Evolutionary conservation across 2,888 invertebrate genomes (phyloP).

Genomic region (Sericinus montela): DNA sequence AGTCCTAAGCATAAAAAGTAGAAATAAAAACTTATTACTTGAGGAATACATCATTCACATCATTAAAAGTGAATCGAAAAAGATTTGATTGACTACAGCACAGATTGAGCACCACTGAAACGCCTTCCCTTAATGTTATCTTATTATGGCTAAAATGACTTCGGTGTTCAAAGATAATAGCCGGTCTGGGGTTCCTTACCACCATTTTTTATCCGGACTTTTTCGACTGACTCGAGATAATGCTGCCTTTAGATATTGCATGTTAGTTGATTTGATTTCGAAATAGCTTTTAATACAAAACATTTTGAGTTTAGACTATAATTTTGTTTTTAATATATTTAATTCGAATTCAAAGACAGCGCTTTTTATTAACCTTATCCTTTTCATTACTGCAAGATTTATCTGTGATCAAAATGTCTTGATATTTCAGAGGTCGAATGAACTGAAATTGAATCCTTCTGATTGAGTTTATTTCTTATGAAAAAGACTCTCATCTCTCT

Average conservation of each 20-base stretch:
- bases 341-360: too few relatives aligned
- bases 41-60: too few relatives aligned
- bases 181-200: slow-evolving; percentile 57
- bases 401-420: too few relatives aligned
- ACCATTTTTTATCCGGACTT: slow-evolving; percentile 56
- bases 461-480: too few relatives aligned
- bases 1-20: too few relatives aligned
- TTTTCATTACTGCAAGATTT: too few relatives aligned
- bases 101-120: slow-evolving; percentile 46
- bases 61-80: too few relatives aligned
- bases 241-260: slow-evolving; percentile 64
- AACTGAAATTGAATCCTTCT: too few relatives aligned
- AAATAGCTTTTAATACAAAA: slow-evolving; percentile 33
- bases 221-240: slow-evolving; percentile 54
- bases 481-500: too few relatives aligned
- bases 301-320: slow-evolving; percentile 23
- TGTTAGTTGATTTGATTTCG: slow-evolving; percentile 64
- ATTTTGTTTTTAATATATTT: neutral
- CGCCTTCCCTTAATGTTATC: slow-evolving; percentile 74
- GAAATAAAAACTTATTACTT: too few relatives aligned
- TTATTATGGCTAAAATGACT: slow-evolving; percentile 80
- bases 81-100: neutral
- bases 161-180: slow-evolving; percentile 78
- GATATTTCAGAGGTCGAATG: too few relatives aligned
- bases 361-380: too few relatives aligned